Evolutionary conservation across 2,888 invertebrate species (phyloP).

Genomic region (Apocheima hispidaria): DNA sequence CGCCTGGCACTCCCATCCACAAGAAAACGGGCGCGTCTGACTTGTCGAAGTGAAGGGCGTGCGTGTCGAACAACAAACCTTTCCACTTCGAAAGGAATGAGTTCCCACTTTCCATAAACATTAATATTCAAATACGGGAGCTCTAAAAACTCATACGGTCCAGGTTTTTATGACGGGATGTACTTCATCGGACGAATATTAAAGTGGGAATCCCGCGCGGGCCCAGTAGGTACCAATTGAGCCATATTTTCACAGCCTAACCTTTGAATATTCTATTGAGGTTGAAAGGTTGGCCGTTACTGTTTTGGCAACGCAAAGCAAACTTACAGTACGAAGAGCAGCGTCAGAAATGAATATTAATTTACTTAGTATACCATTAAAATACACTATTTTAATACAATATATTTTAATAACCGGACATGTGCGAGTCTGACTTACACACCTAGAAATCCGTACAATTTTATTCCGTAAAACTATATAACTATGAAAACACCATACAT

Average conservation of each 20-base stretch:
- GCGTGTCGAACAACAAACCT: conserved; percentile 24
- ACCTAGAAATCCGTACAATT: no score
- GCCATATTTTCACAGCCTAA: conserved; percentile 76
- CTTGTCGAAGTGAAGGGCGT: conserved; percentile 18
- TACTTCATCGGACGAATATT: conserved; percentile 82
- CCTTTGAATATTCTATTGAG: conserved; percentile 81
- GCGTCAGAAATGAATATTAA: conserved; percentile 42
- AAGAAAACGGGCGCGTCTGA: conserved; percentile 23
- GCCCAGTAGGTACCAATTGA: conserved; percentile 74
- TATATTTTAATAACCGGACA: no score
- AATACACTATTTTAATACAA: no score
- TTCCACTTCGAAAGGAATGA: conserved; percentile 21
- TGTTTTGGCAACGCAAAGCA: conserved; percentile 60
- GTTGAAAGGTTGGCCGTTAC: conserved; percentile 68
- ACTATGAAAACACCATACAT: no score
- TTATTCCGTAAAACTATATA: no score
- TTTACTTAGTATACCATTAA: conserved; percentile 6
- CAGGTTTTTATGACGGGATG: conserved; percentile 78
- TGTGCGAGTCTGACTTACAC: no score
- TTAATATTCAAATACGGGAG: conserved; percentile 79
- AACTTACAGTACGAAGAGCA: conserved; percentile 54
- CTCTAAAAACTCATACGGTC: conserved; percentile 78
- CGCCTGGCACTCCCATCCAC: conserved; percentile 18
- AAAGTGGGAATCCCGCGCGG: conserved; percentile 74
- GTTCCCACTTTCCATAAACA: conserved; percentile 71